A percentile compares a stretch with the other conserved stretches of the same genome.
These are phyloP conservation scores for Rhabdornis inornatus DNA, from an alignment of 2,113 vertebrate genomes.

Conservation along the genomic window DNA sequence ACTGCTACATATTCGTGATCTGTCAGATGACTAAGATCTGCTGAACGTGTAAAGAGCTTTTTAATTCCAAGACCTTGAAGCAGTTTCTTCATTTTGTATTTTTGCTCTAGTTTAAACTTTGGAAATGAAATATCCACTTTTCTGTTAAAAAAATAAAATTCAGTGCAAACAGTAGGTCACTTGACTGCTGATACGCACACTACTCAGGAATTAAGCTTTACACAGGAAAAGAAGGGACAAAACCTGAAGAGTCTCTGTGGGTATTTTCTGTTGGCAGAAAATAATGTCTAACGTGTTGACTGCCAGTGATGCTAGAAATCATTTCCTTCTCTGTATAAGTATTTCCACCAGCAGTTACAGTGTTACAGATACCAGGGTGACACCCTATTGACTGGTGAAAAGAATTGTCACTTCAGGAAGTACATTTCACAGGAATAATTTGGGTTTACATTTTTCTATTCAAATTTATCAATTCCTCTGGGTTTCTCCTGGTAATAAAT, in stretches of 20 bases:
- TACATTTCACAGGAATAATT: not conserved
- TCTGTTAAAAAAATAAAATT: constrained; percentile 53
- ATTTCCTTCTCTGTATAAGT: not conserved
- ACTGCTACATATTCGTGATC: constrained; percentile 68
- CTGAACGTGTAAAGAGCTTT: constrained; percentile 74
- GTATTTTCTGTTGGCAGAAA: not conserved
- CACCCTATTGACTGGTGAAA: not conserved
- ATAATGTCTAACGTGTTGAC: not conserved
- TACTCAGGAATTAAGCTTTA: not conserved
- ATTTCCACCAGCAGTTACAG: not conserved
- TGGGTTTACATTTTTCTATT: not conserved
- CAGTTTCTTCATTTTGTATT: constrained; percentile 81
- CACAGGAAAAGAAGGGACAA: not conserved
- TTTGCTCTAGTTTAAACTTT: constrained; percentile 88
- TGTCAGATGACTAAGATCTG: constrained; percentile 81
- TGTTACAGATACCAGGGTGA: not conserved
- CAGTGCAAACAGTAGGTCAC: not conserved
- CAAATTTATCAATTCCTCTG: not conserved
- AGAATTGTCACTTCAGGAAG: not conserved
- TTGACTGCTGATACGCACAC: not conserved
- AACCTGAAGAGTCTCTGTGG: not conserved
- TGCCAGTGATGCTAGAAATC: not conserved
- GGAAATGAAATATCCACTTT: constrained; percentile 85
- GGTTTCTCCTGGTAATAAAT: not conserved
- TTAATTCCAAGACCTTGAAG: constrained; percentile 82